Conservation (phyloP, 2,113 vertebrate species). For the Equus quagga region DNA sequence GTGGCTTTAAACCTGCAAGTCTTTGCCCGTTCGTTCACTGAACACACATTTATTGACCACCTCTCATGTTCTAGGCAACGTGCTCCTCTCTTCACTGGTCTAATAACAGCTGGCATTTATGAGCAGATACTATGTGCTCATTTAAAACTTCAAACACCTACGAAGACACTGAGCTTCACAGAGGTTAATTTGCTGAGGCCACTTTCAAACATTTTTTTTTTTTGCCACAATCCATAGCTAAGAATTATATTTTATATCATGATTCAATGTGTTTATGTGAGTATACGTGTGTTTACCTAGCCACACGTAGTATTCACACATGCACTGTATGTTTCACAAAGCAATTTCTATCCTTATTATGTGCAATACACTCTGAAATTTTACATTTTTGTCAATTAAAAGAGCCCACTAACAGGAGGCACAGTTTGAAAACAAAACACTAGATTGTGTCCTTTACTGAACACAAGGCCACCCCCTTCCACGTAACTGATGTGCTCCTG, state of each 20-base stretch:
- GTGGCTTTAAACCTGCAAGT: no score
- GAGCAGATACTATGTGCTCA: neutral
- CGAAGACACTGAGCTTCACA: neutral
- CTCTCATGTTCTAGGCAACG: neutral
- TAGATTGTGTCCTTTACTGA: neutral
- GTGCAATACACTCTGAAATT: neutral
- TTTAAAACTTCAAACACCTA: neutral
- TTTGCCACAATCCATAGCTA: no score
- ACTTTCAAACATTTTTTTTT: neutral
- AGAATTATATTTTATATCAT: neutral
- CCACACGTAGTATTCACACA: neutral
- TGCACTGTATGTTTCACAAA: neutral
- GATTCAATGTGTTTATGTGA: neutral
- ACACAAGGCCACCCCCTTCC: no score
- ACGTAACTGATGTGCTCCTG: rapidly evolving
- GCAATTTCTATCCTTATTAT: neutral
- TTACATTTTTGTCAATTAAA: neutral
- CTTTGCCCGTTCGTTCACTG: no score
- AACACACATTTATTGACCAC: no score
- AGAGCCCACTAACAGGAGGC: neutral
- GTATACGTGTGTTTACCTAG: neutral
- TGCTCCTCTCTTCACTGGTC: neutral
- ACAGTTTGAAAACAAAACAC: no score
- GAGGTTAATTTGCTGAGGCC: neutral
- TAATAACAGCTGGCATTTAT: neutral